Evolutionary conservation across 1,140 invertebrate species (phyloP).

Genomic region (Trigoniulus corallinus): DNA sequence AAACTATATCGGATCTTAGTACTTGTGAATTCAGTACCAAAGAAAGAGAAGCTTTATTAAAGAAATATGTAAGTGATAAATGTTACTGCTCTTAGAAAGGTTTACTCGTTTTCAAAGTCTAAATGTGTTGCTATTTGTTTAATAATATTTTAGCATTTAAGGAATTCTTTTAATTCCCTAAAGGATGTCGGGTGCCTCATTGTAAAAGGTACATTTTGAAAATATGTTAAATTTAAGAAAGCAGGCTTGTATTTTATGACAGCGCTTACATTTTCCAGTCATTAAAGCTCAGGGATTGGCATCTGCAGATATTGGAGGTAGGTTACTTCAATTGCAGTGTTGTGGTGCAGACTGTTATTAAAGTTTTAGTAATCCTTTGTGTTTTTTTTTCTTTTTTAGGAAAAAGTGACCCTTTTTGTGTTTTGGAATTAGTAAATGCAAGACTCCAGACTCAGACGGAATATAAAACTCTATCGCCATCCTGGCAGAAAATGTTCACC

Average conservation of each 20-base stretch:
- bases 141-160: no score
- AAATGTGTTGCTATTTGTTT: no score
- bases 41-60: constrained; percentile 42
- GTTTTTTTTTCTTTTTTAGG: constrained; percentile 19
- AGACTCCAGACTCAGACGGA: constrained; percentile 94
- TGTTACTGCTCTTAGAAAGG: background rate
- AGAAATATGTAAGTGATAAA: constrained; percentile 51
- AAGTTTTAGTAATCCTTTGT: constrained; percentile 8
- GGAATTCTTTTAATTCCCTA: constrained; percentile 36
- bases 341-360: no score
- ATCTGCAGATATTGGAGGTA: constrained; percentile 78
- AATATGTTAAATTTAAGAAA: no score
- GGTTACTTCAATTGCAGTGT: constrained; percentile 37
- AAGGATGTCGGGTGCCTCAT: constrained; percentile 74
- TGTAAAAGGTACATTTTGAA: constrained; percentile 39
- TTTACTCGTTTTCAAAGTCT: background rate
- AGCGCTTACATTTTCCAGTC: constrained; percentile 31
- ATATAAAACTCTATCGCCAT: constrained; percentile 90
- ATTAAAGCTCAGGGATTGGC: constrained; percentile 75
- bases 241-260: no score
- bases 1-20: constrained; percentile 77
- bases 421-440: constrained; percentile 85
- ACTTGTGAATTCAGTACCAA: constrained; percentile 61
- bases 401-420: constrained; percentile 85
- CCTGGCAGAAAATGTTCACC: constrained; percentile 97